Evolutionary conservation across 2,113 vertebrate species (phyloP), one percentile per base, ranked within the genome.

Genomic region (Pygoscelis antarcticus): DNA sequence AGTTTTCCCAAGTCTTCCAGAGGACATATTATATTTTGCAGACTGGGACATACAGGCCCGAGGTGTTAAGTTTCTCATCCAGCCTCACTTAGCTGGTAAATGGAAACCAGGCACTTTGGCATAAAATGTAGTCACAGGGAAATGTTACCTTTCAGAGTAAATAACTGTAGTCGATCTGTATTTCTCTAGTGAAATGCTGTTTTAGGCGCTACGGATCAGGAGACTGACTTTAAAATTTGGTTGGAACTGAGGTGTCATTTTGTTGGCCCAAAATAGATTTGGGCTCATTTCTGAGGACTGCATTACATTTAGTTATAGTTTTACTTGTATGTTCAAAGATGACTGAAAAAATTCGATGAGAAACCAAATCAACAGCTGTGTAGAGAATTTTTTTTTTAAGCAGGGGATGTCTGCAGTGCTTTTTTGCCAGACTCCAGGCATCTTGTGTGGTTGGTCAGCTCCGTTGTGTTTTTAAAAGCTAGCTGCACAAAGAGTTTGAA

Each of bases 41-140:
- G 87, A 61, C 77, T 70, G 87, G 62, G 93, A 70, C 76, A 60
- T 75, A 81, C 49, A 51, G 78, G 68, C 62, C 58, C 0, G 21
- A 86, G 93, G 74, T 94, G 79, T 97, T 95, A 92, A 91, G 83
- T 97, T 96, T 97, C 97, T 89, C 70, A 65, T 93, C 78, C 29
- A 74, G 58, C 19, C 51, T 93, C 65, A 46, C 49, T 72, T 94
- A 96, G 80, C 65, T 47, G 61, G 88, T 92, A 95, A 97, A 91
- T 83, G 70, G 93, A 97, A 96, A 96, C 95, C 82, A 54, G 62
- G 75, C 87, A 83, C 93, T 96, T 96, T n/a, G 85, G 32, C 71
- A 77, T 92, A 90, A 93, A 97, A 94, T 76, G 29, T 29, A 85
- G 78, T 90, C 62, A 54, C 10, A 61, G 68, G 87, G 77, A 91